Base-by-base conservation (phyloP, 1,140 invertebrate genomes). In the Hycleus cichorii region DNA sequence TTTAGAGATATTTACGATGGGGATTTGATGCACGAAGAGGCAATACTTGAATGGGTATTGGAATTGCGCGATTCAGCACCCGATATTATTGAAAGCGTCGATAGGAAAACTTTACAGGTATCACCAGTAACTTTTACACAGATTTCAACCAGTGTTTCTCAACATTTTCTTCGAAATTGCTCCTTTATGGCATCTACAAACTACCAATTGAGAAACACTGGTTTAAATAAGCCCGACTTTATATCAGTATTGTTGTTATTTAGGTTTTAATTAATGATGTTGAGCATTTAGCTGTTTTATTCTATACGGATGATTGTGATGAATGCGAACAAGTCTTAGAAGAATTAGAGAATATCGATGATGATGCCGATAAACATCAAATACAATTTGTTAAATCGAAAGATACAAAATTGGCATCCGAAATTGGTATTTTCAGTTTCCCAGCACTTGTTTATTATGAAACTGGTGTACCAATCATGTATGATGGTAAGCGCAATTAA, bases 321-420 rank as follows among this genome's bases (percentile, higher is more conserved):
- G 82, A 85, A 7, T 95, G 92, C 71, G 80, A 85, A 48, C 85
- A 87, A 62, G 87, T 95, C 60, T 75, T 96, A 12, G 85, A 92
- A 65, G 91, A 95, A 67, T 75, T 96, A 58, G 93, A 96, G 77
- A 94, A 90, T 39, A 95, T 96, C 68, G 93, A 95, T 69, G 93
- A 95, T 74, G 91, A 95, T 64, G 91, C 91, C 6, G 91, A 95
- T 70, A 86, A 92, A 67, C 86, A 92, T 66, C 91, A 91, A 57
- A 72, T 72, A 38, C 90, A 95, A 74, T 94, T 97, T 75, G 92
- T 96, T 5, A 95, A 95, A 72, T 93, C 91, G 1, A 93, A 90
- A 69, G 92, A 95, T 76, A 82, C 88, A 18, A 90, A 90, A 74
- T 74, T 93, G 46, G 92, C 93, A 3, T 89, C 92, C 40, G 90